phyloP scores from a whole-genome alignment of 2,888 invertebrate genomes.

The Periphyllus acericola region DNA sequence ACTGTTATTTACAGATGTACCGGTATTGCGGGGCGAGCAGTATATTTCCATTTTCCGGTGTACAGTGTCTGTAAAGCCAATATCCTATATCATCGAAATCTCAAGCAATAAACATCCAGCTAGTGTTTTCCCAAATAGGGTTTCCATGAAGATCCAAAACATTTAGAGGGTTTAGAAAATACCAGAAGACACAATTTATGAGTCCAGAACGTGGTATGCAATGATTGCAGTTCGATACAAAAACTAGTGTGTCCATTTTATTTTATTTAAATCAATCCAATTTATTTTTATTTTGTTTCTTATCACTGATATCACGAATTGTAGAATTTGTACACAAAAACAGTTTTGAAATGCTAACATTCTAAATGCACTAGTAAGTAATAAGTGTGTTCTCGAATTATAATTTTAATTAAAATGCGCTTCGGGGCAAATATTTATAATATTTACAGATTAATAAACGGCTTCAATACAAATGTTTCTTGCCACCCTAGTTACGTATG shows the following conservation, averaged over 20 bases:
- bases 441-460: neutral
- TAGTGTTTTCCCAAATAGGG: neutral
- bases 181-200: neutral
- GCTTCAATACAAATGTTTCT: neutral
- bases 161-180: neutral
- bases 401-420: neutral
- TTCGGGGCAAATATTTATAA: neutral
- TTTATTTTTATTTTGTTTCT: neutral
- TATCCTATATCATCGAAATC: conserved; percentile 10
- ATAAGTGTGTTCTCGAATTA: neutral
- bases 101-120: conserved; percentile 10
- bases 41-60: conserved; percentile 11
- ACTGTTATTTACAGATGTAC: conserved; percentile 1
- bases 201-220: neutral
- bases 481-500: neutral
- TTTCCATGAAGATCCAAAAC: neutral
- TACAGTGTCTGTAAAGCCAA: neutral
- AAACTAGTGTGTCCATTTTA: neutral
- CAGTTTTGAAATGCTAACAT: no score
- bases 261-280: neutral
- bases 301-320: neutral
- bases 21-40: neutral
- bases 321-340: no score
- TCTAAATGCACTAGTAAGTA: no score
- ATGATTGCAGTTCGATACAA: neutral